These are phyloP conservation scores for Peromyscus nudipes DNA, from an alignment of 2,797 vertebrate genomes.

Conservation along the genomic window DNA sequence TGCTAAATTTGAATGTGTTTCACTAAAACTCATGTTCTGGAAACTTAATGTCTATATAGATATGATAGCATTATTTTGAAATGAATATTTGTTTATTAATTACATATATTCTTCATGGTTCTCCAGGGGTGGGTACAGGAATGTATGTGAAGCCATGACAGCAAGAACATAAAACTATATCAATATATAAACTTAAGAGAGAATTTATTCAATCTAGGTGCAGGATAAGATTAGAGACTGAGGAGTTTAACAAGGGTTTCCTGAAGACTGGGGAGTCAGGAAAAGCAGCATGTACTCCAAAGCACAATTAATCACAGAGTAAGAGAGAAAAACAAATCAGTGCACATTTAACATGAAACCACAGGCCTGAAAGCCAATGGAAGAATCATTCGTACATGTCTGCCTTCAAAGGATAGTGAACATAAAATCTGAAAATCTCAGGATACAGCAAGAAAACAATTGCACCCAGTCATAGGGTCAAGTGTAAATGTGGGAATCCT, in stretches of 20 bases:
- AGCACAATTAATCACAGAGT: neutral
- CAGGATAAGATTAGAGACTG: neutral
- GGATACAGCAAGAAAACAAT: neutral
- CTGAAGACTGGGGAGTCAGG: neutral
- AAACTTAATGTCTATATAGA: neutral
- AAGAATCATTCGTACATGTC: neutral
- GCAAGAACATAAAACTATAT: neutral
- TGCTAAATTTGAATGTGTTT: neutral
- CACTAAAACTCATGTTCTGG: neutral
- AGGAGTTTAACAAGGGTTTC: neutral
- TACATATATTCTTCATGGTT: neutral
- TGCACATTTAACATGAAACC: neutral
- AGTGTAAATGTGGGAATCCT: rapidly evolving
- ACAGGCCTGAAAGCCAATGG: neutral
- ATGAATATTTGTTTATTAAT: neutral
- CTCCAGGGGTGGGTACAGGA: too few relatives aligned
- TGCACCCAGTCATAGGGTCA: too few relatives aligned
- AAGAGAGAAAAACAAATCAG: neutral
- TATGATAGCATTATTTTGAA: neutral
- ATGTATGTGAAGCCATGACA: neutral
- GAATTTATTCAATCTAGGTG: neutral
- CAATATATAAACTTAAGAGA: neutral
- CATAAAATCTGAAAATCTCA: neutral
- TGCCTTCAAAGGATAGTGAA: neutral
- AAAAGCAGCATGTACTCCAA: neutral